phyloP scores from a whole-genome alignment of 2,888 invertebrate species.

The Spodoptera littoralis region DNA sequence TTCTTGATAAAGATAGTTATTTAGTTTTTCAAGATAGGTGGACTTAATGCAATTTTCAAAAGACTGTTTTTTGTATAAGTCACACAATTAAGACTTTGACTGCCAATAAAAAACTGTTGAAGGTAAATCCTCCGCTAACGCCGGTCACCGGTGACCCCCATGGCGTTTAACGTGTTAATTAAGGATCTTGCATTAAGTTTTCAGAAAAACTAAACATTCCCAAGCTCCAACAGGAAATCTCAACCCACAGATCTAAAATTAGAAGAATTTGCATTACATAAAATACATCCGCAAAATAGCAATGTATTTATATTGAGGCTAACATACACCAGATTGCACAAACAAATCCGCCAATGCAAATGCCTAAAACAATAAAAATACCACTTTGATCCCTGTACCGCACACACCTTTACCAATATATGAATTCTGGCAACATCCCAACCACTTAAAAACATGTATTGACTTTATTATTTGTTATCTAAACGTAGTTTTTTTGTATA shows the following conservation, averaged over 20 bases:
- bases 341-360: constrained; percentile 51
- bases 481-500: constrained; percentile 40
- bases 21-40: too few species aligned
- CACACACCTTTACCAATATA: constrained; percentile 47
- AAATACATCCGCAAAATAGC: constrained; percentile 20
- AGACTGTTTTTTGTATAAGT: too few species aligned
- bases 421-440: constrained; percentile 52
- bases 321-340: constrained; percentile 50
- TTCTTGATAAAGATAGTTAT: too few species aligned
- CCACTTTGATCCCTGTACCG: constrained; percentile 45
- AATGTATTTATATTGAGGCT: constrained; percentile 42
- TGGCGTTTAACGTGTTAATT: too few species aligned
- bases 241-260: neutral
- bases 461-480: constrained; percentile 53
- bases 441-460: constrained; percentile 41
- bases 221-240: too few species aligned
- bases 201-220: too few species aligned
- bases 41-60: too few species aligned
- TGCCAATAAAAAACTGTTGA: too few species aligned
- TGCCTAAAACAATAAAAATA: constrained; percentile 56
- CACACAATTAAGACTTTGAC: too few species aligned
- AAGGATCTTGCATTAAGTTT: too few species aligned
- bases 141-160: too few species aligned
- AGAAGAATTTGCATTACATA: constrained; percentile 13
- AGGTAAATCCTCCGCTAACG: too few species aligned